A percentile compares a stretch with the other conserved stretches of the same genome.
Evolutionary conservation across 2,888 invertebrate genomes (phyloP).

Genomic region (Rambutsinella grinnellia): DNA sequence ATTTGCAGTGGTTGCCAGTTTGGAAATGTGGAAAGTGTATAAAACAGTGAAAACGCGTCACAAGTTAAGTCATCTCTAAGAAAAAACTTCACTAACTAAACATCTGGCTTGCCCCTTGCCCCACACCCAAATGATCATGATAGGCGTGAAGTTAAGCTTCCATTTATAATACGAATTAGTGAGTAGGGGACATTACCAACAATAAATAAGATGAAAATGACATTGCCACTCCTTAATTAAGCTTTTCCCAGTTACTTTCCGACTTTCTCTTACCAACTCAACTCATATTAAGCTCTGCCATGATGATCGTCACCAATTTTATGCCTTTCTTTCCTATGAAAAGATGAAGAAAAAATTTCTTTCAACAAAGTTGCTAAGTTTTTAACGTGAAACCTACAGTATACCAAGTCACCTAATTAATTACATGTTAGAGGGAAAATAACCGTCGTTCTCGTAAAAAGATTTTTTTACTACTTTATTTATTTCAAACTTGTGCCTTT

Average conservation of each 20-base stretch:
- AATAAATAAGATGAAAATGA: slow-evolving; percentile 25
- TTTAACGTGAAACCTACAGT: neutral
- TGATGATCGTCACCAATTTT: too few species aligned
- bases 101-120: neutral
- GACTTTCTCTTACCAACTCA: neutral
- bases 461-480: neutral
- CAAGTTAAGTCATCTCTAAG: neutral
- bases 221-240: neutral
- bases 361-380: neutral
- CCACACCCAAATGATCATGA: neutral
- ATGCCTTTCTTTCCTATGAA: too few species aligned
- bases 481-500: too few species aligned
- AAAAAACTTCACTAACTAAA: neutral
- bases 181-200: slow-evolving; percentile 11
- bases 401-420: neutral
- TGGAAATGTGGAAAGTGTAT: neutral
- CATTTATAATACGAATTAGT: neutral
- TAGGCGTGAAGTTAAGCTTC: neutral
- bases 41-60: neutral
- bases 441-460: neutral
- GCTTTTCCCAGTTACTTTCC: neutral
- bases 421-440: neutral
- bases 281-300: neutral
- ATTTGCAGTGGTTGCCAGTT: neutral
- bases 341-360: too few species aligned